Evolutionary conservation across 2,888 invertebrate genomes (phyloP).

Genomic region (Nasonia oneida): DNA sequence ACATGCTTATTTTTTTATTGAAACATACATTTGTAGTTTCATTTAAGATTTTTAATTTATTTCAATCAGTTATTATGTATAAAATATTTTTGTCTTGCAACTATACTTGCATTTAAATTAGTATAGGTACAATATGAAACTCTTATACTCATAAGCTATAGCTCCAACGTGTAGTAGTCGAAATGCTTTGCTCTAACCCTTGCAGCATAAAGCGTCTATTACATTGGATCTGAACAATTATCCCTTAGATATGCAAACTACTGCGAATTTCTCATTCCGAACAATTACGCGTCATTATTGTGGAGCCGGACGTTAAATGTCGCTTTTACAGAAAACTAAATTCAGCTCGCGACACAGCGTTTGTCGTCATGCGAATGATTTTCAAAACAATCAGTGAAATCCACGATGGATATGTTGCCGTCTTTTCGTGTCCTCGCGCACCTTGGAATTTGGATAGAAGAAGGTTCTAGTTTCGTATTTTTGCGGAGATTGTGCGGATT

Average conservation of each 20-base stretch:
- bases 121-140: neutral
- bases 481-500: constrained; percentile 32
- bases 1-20: too few species aligned
- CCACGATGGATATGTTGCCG: constrained; percentile 5
- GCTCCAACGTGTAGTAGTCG: neutral
- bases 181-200: neutral
- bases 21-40: too few species aligned
- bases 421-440: constrained; percentile 25
- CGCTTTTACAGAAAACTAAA: constrained; percentile 2
- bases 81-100: too few species aligned
- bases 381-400: neutral
- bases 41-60: too few species aligned
- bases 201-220: neutral
- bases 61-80: too few species aligned
- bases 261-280: neutral
- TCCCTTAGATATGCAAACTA: neutral
- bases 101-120: neutral
- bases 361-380: neutral
- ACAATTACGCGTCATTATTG: constrained; percentile 1
- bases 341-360: neutral
- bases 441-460: constrained; percentile 48
- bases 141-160: neutral
- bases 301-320: constrained; percentile 10
- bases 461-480: neutral
- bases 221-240: neutral